These are phyloP conservation scores for Armadillidium nasatum DNA, from an alignment of 1,140 invertebrate genomes.

Conservation along the genomic window DNA sequence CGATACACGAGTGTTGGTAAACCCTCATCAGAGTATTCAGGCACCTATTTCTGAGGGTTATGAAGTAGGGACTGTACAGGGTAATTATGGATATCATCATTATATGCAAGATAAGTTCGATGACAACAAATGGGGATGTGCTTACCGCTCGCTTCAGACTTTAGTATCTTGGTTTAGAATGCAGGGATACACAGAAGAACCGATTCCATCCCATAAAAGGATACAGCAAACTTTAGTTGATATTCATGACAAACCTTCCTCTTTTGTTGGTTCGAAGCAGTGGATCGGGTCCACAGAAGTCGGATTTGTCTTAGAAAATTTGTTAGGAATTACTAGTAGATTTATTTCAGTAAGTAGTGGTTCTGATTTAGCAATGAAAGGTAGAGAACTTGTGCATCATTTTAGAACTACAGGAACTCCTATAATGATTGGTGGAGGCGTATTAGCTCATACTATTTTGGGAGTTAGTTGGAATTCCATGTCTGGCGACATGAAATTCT, in stretches of 20 bases:
- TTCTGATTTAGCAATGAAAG: slow-evolving; percentile 72
- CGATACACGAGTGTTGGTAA: background rate
- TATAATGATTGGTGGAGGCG: slow-evolving; percentile 98
- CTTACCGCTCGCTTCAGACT: slow-evolving; percentile 95
- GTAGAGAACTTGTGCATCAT: slow-evolving; percentile 72
- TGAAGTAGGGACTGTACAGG: slow-evolving; percentile 60
- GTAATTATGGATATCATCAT: slow-evolving; percentile 89
- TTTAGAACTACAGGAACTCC: slow-evolving; percentile 91
- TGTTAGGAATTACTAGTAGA: slow-evolving; percentile 71
- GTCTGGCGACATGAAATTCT: slow-evolving; percentile 71
- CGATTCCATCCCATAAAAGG: slow-evolving; percentile 77
- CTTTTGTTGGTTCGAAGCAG: slow-evolving; percentile 82
- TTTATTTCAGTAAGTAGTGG: slow-evolving; percentile 80
- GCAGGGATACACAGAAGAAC: slow-evolving; percentile 78
- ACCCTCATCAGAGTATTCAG: background rate
- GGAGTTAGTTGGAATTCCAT: slow-evolving; percentile 81
- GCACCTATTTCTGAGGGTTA: background rate
- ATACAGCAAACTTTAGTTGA: slow-evolving; percentile 92
- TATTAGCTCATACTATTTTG: slow-evolving; percentile 94
- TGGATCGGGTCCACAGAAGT: slow-evolving; percentile 99
- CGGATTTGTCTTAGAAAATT: slow-evolving; percentile 79
- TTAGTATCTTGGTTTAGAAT: slow-evolving; percentile 92
- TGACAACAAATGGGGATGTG: slow-evolving; percentile 98
- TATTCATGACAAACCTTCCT: slow-evolving; percentile 84
- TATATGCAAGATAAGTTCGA: slow-evolving; percentile 94